Percentiles rank a stretch among this genome's conserved stretches.
Evolutionary conservation across 2,888 invertebrate species (phyloP).

Genomic region (Amphipoea oculea): DNA sequence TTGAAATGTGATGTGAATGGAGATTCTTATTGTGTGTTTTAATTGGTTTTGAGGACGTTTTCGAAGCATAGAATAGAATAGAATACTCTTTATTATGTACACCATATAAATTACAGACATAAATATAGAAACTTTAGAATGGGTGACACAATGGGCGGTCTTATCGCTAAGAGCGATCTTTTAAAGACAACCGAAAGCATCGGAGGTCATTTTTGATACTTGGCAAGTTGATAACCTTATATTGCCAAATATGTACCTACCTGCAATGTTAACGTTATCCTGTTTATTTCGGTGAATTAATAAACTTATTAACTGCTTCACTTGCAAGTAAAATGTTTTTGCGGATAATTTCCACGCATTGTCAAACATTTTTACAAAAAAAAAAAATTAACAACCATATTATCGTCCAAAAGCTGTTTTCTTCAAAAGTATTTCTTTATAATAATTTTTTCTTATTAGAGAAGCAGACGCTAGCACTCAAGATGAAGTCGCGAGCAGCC

Average conservation of each 20-base stretch:
- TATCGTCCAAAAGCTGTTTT: background rate
- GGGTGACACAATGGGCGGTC: too few species aligned
- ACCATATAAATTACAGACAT: too few species aligned
- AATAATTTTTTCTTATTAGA: background rate
- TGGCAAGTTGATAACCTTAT: background rate
- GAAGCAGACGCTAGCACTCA: conserved; percentile 13
- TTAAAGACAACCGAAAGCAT: too few species aligned
- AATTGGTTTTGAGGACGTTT: background rate
- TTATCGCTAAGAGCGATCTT: too few species aligned
- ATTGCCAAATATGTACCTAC: background rate
- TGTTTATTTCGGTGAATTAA: background rate
- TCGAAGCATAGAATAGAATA: background rate
- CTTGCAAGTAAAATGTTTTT: background rate
- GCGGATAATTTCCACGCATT: background rate
- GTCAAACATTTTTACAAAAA: background rate
- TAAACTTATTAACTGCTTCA: background rate
- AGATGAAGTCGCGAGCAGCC: conserved; percentile 15
- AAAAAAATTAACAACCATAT: background rate
- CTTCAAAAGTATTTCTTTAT: background rate
- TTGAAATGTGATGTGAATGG: conserved; percentile 8
- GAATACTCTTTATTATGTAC: too few species aligned
- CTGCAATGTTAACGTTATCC: background rate
- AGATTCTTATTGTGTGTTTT: conserved; percentile 8
- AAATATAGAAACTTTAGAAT: too few species aligned
- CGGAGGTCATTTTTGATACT: background rate